These are phyloP conservation scores for Gavialis gangeticus DNA, from an alignment of 2,113 vertebrate species.

Conservation along the genomic window DNA sequence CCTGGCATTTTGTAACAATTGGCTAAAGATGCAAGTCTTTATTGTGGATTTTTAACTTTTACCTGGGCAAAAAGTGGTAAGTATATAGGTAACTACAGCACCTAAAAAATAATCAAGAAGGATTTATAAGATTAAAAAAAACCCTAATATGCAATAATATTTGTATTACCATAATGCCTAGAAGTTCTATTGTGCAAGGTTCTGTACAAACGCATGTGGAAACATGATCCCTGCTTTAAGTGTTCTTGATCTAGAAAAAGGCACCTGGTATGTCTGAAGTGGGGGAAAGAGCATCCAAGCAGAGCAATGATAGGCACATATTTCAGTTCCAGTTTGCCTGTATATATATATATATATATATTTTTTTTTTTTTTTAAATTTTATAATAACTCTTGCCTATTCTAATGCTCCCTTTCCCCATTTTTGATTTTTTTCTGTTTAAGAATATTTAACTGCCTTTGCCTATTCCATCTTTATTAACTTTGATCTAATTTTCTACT, in stretches of 20 bases:
- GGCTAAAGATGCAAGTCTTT: not conserved
- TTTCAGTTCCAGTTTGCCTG: not conserved
- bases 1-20: not conserved
- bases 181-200: not conserved
- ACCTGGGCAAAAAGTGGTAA: not conserved
- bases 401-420: not conserved
- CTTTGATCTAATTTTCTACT: not conserved
- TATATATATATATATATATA: not conserved
- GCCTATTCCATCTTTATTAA: not conserved
- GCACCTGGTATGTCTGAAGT: not conserved
- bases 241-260: not conserved
- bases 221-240: not conserved
- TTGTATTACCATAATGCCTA: not conserved
- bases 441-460: not conserved
- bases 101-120: not conserved
- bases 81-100: not conserved
- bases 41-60: not conserved
- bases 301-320: not conserved
- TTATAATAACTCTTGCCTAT: fast-evolving
- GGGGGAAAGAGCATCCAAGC: not conserved
- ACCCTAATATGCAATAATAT: not conserved
- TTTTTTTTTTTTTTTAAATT: not conserved
- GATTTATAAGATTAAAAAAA: no score
- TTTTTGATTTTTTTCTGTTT: not conserved
- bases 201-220: not conserved